Percentiles rank a stretch among this genome's conserved stretches.
phyloP scores from a whole-genome alignment of 2,113 vertebrate species.

The Bombycilla garrulus region DNA sequence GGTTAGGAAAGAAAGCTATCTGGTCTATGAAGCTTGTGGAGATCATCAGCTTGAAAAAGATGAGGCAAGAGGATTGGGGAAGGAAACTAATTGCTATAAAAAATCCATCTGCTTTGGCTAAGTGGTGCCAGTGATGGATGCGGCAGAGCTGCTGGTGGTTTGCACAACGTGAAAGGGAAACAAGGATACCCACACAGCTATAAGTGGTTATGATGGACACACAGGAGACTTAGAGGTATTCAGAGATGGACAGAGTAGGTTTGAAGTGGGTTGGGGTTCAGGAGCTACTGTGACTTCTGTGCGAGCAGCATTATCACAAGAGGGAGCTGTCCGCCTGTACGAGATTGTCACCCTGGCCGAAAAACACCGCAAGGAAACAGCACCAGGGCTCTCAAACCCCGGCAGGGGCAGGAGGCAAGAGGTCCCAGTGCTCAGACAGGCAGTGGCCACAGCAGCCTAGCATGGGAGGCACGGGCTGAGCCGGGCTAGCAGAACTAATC shows the following conservation, averaged over 20 bases:
- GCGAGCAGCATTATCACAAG: conserved; percentile 40
- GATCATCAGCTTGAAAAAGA: background rate
- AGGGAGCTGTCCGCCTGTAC: conserved; percentile 28
- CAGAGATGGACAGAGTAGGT: background rate
- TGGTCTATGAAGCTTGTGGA: background rate
- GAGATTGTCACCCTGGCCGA: conserved; percentile 17
- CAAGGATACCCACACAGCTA: background rate
- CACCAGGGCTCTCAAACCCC: background rate
- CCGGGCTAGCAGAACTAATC: background rate
- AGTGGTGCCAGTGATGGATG: background rate
- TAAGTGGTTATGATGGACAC: background rate
- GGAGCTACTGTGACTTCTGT: background rate
- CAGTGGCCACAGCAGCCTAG: background rate
- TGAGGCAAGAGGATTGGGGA: background rate
- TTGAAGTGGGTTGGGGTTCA: background rate
- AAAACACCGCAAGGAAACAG: background rate
- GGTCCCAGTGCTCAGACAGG: background rate
- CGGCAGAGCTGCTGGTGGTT: background rate
- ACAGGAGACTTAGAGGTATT: background rate
- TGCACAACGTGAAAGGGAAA: accelerated
- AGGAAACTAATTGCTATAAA: background rate
- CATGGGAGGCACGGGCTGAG: background rate
- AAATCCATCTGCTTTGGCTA: background rate
- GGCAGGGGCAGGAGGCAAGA: background rate
- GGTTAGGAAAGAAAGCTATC: background rate